These are phyloP conservation scores for Mycalesis mineus DNA, from an alignment of 2,888 invertebrate genomes.

Conservation along the genomic window DNA sequence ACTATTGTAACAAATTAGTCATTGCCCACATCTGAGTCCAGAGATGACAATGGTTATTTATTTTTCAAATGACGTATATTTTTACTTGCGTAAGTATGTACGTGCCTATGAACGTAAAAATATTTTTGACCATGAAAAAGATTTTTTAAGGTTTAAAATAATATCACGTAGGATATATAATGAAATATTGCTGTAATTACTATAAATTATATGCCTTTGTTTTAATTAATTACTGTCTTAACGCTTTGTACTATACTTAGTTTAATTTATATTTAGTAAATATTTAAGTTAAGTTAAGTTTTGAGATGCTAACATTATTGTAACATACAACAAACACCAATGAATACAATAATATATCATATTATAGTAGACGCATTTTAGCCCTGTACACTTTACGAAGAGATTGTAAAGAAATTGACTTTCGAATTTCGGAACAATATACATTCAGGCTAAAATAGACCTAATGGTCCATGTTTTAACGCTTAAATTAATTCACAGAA, in stretches of 20 bases:
- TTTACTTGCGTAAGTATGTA: too few species aligned
- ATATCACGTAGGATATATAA: too few species aligned
- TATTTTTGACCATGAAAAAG: too few species aligned
- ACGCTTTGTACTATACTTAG: constrained; percentile 17
- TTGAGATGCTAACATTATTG: constrained; percentile 27
- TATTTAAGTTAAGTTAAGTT: constrained; percentile 14
- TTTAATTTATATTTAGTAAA: too few species aligned
- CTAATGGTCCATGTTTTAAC: neutral
- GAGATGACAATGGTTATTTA: too few species aligned
- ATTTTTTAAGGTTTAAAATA: too few species aligned
- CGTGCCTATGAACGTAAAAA: too few species aligned
- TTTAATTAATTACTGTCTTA: neutral
- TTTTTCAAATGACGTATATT: too few species aligned
- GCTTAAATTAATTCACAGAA: neutral
- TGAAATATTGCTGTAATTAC: too few species aligned
- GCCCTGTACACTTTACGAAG: neutral
- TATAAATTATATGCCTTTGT: neutral
- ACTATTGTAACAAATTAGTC: too few species aligned
- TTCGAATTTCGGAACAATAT: neutral
- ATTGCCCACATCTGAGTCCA: too few species aligned
- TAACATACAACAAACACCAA: constrained; percentile 50
- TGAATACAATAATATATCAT: constrained; percentile 50
- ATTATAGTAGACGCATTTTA: constrained; percentile 36
- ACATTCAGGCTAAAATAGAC: neutral
- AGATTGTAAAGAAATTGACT: neutral